Conservation (phyloP, 1,140 invertebrate genomes). For the Diachasmimorpha longicaudata region DNA sequence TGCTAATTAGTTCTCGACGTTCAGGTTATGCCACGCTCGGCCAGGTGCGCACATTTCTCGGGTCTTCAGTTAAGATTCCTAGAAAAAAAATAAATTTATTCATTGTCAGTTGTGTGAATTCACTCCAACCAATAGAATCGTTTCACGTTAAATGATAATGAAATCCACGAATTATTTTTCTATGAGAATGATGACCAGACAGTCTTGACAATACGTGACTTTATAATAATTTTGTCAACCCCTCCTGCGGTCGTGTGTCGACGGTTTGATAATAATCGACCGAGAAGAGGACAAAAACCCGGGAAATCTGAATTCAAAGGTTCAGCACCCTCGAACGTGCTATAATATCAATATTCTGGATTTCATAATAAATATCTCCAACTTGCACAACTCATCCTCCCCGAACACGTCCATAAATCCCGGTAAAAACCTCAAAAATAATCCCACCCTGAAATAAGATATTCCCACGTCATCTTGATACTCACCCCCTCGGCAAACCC, state of each 20-base stretch:
- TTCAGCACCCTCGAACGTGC: conserved; percentile 7
- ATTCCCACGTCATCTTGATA: background rate
- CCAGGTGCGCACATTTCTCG: background rate
- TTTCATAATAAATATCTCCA: background rate
- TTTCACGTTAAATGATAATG: background rate
- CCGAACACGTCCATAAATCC: background rate
- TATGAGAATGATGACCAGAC: conserved; percentile 38
- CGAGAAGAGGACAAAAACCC: background rate
- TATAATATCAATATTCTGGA: background rate
- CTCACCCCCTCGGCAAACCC: background rate
- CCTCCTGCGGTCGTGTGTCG: background rate
- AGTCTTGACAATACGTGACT: conserved; percentile 43
- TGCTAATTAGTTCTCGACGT: conserved; percentile 46
- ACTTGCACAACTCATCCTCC: background rate
- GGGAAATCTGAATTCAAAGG: background rate
- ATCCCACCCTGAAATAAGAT: background rate
- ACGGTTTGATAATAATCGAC: background rate
- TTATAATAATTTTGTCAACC: conserved; percentile 33
- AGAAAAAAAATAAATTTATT: background rate
- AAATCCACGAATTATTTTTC: conserved; percentile 23
- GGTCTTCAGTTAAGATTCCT: background rate
- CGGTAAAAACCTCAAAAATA: background rate
- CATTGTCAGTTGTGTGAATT: background rate
- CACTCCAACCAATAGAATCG: background rate
- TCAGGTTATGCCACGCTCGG: background rate